Conservation (phyloP, 2,797 vertebrate species). For the Serranus cabrilla region DNA sequence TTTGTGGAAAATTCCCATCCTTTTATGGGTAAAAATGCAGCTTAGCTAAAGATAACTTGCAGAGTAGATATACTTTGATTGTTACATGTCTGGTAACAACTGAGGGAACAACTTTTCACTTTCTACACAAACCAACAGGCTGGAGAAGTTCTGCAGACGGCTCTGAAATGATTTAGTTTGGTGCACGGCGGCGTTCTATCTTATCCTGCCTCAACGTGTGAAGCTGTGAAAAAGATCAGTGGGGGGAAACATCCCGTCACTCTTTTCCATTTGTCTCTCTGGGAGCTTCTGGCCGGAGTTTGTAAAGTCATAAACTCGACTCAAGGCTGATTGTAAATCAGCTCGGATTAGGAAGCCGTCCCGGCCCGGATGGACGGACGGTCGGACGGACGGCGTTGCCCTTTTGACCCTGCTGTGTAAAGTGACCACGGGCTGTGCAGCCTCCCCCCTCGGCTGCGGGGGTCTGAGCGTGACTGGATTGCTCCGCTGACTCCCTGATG, state of each 20-base stretch:
- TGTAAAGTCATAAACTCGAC: slow-evolving; percentile 58
- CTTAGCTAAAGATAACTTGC: neutral
- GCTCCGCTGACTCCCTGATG: slow-evolving; percentile 49
- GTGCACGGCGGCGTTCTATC: slow-evolving; percentile 27
- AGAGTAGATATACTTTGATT: slow-evolving; percentile 32
- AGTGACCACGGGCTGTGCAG: slow-evolving; percentile 35
- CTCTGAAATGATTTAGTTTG: slow-evolving; percentile 20
- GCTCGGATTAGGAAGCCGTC: slow-evolving; percentile 57
- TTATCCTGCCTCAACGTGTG: slow-evolving; percentile 56
- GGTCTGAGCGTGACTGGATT: slow-evolving; percentile 53
- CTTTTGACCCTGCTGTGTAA: slow-evolving; percentile 45
- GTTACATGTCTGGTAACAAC: neutral
- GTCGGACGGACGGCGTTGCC: no score
- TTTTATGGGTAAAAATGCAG: no score
- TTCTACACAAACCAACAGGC: slow-evolving; percentile 9
- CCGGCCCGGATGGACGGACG: slow-evolving; percentile 49
- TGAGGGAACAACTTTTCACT: neutral
- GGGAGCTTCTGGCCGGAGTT: slow-evolving; percentile 43
- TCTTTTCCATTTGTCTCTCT: slow-evolving; percentile 58
- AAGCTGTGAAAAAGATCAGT: slow-evolving; percentile 53
- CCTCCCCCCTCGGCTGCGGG: slow-evolving; percentile 5
- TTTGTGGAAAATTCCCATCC: neutral
- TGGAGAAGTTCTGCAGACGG: slow-evolving; percentile 2
- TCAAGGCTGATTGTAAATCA: slow-evolving; percentile 64
- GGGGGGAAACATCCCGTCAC: slow-evolving; percentile 57